These are phyloP conservation scores for Pleuronectes platessa DNA, from an alignment of 2,113 vertebrate species.

Conservation along the genomic window DNA sequence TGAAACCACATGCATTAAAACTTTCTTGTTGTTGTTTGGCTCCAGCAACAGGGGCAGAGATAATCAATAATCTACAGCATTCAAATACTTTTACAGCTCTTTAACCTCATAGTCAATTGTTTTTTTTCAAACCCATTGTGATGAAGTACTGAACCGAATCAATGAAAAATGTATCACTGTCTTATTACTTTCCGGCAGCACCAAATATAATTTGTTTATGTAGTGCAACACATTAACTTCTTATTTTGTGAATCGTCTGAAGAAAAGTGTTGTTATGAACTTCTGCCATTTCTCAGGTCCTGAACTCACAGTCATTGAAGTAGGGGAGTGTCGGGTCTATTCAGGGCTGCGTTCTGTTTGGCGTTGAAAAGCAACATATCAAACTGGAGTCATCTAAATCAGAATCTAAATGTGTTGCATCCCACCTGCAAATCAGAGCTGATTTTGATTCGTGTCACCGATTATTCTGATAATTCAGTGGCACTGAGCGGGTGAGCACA, in stretches of 20 bases:
- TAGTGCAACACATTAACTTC: background rate
- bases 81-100: background rate
- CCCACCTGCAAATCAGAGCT: slow-evolving; percentile 36
- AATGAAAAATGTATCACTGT: background rate
- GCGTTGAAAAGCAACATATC: no score
- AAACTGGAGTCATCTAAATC: no score
- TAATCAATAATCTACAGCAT: background rate
- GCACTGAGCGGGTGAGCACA: slow-evolving; percentile 12
- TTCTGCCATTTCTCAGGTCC: no score
- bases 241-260: no score
- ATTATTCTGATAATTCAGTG: slow-evolving; percentile 63
- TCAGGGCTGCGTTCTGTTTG: no score
- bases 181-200: slow-evolving; percentile 31
- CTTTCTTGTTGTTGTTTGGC: no score
- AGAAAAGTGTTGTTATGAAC: no score
- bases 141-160: background rate
- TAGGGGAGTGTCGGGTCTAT: slow-evolving; percentile 19
- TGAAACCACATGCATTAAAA: no score
- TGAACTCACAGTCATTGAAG: slow-evolving; percentile 27
- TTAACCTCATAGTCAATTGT: slow-evolving; percentile 9
- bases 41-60: no score
- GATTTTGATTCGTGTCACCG: slow-evolving; percentile 67
- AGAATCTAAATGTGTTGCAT: no score
- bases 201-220: slow-evolving; percentile 12
- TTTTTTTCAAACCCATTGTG: slow-evolving; percentile 23